Evolutionary conservation across 2,113 vertebrate genomes (phyloP).

Genomic region (Petrocephalus microphthalmus): DNA sequence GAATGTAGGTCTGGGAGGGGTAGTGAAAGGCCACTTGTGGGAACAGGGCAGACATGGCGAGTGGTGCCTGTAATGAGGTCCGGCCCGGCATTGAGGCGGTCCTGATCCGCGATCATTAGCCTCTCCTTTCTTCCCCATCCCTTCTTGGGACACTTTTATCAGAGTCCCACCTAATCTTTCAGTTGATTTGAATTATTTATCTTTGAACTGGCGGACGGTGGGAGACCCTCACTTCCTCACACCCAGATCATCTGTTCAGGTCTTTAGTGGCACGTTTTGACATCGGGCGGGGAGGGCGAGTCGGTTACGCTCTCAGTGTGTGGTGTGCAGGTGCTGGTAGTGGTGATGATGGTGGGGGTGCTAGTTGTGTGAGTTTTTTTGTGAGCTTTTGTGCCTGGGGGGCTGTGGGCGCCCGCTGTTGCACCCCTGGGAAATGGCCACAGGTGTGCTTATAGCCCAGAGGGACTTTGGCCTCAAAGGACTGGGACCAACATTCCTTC

Average conservation of each 20-base stretch:
- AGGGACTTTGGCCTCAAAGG: slow-evolving; percentile 65
- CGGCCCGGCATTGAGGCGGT: slow-evolving; percentile 45
- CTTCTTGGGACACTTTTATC: slow-evolving; percentile 30
- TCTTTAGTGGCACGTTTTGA: slow-evolving; percentile 34
- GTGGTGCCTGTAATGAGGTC: slow-evolving; percentile 75
- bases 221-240: not conserved
- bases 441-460: slow-evolving; percentile 77
- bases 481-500: slow-evolving; percentile 64
- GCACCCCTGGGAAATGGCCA: slow-evolving; percentile 80
- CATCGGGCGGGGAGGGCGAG: slow-evolving; percentile 11
- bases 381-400: slow-evolving; percentile 42
- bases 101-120: slow-evolving; percentile 41
- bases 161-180: slow-evolving; percentile 34
- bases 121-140: slow-evolving; percentile 37
- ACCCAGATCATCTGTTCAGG: slow-evolving; percentile 24
- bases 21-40: slow-evolving; percentile 79
- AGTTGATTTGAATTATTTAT: slow-evolving; percentile 34
- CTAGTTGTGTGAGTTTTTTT: slow-evolving; percentile 20
- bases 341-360: slow-evolving; percentile 13
- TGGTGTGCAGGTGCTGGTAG: slow-evolving; percentile 33
- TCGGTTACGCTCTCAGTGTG: slow-evolving; percentile 32
- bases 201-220: not conserved
- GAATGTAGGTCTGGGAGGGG: slow-evolving; percentile 52
- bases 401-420: slow-evolving; percentile 66
- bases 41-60: slow-evolving; percentile 73